Base-by-base conservation (phyloP, 2,888 invertebrate genomes). In the Leptopterna dolabrata region DNA sequence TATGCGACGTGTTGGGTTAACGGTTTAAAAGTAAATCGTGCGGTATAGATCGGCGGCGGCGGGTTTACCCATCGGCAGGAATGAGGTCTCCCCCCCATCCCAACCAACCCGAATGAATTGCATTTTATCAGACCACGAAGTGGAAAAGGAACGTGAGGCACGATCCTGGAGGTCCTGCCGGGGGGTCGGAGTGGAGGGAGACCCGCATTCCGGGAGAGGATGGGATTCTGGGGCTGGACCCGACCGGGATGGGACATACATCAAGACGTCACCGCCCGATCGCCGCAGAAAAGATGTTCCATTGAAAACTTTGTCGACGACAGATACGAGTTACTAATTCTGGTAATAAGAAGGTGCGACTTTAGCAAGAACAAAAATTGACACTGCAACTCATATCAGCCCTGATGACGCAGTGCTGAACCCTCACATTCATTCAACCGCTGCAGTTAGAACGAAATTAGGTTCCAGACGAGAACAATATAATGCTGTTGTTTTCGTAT, bases 71-170 rank as follows among this genome's bases (percentile, higher is more conserved):
- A 47, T 47, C 47, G 47, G 13, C 47, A 47, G 13, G 47, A 16
- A 63, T 63, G 55, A 55, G 55, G 55, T 7, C 55, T 55, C 24
- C 27, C 2, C 24, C 63, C 63, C 78, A n/a, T n/a, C n/a, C n/a
- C n/a, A n/a, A n/a, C n/a, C n/a, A n/a, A n/a, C n/a, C 24, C 19
- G 78, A 78, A 78, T 78, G 78, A 78, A 78, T 78, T 78, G 78
- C 78, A 78, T 78, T 78, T 78, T 78, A 78, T 78, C 78, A 43
- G 78, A 45, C 78, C 83, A 83, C 83, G 83, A 83, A 83, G 70
- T 83, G 83, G 83, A 70, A 83, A 81, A 78, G 63, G 83, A 83
- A 83, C 83, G 83, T 83, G 83, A 83, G 70, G 83, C 83, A 83
- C 83, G 83, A 83, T 70, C 43, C 78, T 45, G 45, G 78, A 16